Evolutionary conservation across 2,888 invertebrate species (phyloP).

Genomic region (Microctonus hyperodae): DNA sequence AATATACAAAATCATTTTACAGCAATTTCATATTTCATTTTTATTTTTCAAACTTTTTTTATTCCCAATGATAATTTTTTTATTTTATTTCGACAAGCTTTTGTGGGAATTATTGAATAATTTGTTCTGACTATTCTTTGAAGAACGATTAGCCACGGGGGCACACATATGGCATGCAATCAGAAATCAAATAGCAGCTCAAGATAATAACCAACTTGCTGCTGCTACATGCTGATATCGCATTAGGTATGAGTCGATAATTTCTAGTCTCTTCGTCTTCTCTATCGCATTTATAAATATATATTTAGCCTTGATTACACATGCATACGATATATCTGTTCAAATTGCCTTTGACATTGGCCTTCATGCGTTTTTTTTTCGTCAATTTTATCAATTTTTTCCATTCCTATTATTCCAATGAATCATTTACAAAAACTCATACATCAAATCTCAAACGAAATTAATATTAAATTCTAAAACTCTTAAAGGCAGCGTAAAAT

Average conservation of each 20-base stretch:
- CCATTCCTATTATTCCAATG: background rate
- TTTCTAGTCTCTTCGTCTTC: background rate
- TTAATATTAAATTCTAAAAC: no score
- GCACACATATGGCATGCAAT: slow-evolving; percentile 34
- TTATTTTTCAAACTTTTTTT: background rate
- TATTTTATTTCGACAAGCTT: background rate
- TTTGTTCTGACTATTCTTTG: slow-evolving; percentile 32
- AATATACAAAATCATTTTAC: background rate
- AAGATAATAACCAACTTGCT: slow-evolving; percentile 21
- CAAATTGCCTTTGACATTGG: background rate
- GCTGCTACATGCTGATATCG: slow-evolving; percentile 22
- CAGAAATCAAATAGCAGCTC: slow-evolving; percentile 28
- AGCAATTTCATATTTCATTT: slow-evolving; percentile 3
- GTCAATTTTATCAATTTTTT: background rate
- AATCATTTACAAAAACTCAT: background rate
- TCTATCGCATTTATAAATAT: background rate
- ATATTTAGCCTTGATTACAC: background rate
- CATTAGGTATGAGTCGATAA: slow-evolving; percentile 13
- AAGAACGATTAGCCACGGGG: slow-evolving; percentile 37
- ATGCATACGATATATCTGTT: background rate
- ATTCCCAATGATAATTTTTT: no score
- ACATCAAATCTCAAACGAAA: no score
- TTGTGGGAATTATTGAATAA: background rate
- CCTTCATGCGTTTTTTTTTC: slow-evolving; percentile 2
- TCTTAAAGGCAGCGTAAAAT: no score